phyloP scores from a whole-genome alignment of 2,113 vertebrate species.

The Vireo altiloquus region DNA sequence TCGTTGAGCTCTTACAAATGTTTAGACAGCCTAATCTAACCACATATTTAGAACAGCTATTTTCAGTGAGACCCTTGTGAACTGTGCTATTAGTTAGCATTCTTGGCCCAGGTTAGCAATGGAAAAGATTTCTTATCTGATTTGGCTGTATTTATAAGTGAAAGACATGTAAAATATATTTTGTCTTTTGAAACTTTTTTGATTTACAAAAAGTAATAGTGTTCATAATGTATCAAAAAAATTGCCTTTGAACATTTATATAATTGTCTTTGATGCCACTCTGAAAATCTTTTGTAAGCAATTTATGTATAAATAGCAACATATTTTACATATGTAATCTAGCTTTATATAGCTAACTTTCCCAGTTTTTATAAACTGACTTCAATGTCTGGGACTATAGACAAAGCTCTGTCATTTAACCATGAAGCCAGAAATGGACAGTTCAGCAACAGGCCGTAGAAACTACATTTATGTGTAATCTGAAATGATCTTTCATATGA shows the following conservation, averaged over 20 bases:
- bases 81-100: slow-evolving; percentile 59
- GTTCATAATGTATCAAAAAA: neutral
- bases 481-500: neutral
- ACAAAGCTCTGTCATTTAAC: neutral
- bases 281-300: neutral
- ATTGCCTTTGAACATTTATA: neutral
- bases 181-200: slow-evolving; percentile 33
- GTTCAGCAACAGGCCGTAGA: neutral
- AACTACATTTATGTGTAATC: neutral
- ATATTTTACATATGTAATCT: neutral
- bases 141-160: slow-evolving; percentile 58
- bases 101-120: slow-evolving; percentile 65
- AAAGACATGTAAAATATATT: slow-evolving; percentile 50
- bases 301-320: neutral
- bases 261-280: neutral
- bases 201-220: slow-evolving; percentile 23
- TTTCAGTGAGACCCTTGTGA: slow-evolving; percentile 57
- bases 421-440: neutral
- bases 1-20: slow-evolving; percentile 47
- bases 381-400: neutral
- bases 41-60: slow-evolving; percentile 59
- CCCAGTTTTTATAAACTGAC: neutral
- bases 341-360: neutral
- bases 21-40: slow-evolving; percentile 53
- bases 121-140: slow-evolving; percentile 78